Conservation (phyloP, 1,140 invertebrate genomes). For the Procambarus virginalis region DNA sequence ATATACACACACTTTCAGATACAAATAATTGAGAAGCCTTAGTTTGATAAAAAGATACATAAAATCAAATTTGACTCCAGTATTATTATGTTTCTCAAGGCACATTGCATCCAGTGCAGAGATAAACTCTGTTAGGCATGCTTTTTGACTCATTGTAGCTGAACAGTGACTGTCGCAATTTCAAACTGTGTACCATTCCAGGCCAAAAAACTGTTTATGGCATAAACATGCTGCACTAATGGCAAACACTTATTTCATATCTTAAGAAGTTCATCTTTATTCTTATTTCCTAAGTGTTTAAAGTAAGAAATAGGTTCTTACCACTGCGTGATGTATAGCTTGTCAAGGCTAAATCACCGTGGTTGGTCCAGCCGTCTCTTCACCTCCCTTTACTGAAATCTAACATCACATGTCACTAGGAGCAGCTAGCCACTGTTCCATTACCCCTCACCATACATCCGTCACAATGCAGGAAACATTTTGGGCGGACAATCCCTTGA, state of each 20-base stretch:
- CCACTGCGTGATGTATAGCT: constrained; percentile 1
- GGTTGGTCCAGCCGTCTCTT: not conserved
- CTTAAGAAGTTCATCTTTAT: constrained; percentile 34
- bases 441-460: not conserved
- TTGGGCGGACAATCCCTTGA: constrained; percentile 30
- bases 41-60: constrained; percentile 42
- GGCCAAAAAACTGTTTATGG: constrained; percentile 33
- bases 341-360: constrained; percentile 17
- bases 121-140: constrained; percentile 38
- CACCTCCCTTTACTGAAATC: constrained; percentile 4
- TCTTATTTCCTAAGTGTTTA: constrained; percentile 33
- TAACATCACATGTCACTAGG: constrained; percentile 7
- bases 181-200: not conserved
- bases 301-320: not conserved
- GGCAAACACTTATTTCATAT: constrained; percentile 30
- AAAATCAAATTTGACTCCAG: constrained; percentile 25
- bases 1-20: constrained; percentile 9
- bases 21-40: constrained; percentile 43
- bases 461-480: constrained; percentile 19
- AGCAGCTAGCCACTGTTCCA: constrained; percentile 20
- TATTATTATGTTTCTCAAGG: constrained; percentile 54
- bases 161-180: constrained; percentile 26
- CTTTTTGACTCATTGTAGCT: constrained; percentile 39
- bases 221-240: constrained; percentile 38
- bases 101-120: constrained; percentile 54